Evolutionary conservation across 2,888 invertebrate species (phyloP), one percentile per base, ranked within the genome.

Genomic region (Galerucella calmariensis): DNA sequence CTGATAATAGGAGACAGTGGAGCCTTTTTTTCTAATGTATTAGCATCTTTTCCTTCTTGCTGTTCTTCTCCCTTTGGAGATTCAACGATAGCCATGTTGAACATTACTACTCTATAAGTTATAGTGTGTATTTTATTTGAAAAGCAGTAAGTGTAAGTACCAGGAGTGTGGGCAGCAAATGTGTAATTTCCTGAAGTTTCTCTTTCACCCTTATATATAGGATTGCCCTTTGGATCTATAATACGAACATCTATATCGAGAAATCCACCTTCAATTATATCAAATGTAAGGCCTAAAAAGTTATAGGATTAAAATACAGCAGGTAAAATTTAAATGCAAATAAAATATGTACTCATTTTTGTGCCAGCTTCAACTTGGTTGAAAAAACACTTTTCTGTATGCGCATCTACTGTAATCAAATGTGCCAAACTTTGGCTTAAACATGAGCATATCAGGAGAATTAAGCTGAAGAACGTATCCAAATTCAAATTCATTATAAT

Each of bases 1-100:
- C 93, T 99, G 87, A 99, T 99, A 88, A 99, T 99, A 88, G 99
- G 99, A 86, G 99, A 99, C 91, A 98, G 98, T 91, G 99, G 98
- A 20, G 20, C 20, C 20, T 20, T 99, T 81, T 97, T 96, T 82
- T 98, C 97, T 72, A 99, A 89, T 87, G 98, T 99, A 81, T 94
- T 95, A 83, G 97, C 96, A 77, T 83, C 83, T 44, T 89, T 87
- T 4, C 83, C 87, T 2, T 91, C 92, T 46, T 56, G 66, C 63
- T 93, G 93, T n/a, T 88, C 90, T 53, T 91, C 91, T 3, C 89
- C 89, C 70, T 89, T 89, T 2, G 92, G 92, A 1, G 92, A 88
- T 76, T 96, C 97, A 8, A 96, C 97, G 72, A 98, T 90, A 84
- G 98, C 98, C 91, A 99, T 94, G 81, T 96, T 95, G 88, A 99